Evolutionary conservation across 2,888 invertebrate species (phyloP), one percentile per base, ranked within the genome.

Genomic region (Theretra japonica): DNA sequence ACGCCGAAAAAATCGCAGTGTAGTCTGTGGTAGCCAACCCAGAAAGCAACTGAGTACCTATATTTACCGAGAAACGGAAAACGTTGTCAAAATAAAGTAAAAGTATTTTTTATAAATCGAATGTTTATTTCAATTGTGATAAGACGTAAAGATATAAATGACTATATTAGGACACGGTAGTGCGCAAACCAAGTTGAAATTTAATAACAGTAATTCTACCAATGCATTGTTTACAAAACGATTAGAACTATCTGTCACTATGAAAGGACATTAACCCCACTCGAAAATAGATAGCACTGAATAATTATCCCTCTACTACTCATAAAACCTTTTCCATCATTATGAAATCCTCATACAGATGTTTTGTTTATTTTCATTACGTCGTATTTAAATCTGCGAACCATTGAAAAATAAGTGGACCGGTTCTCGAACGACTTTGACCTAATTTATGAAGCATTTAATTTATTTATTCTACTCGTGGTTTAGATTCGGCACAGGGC

Each of bases 391-490:
- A 62, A 65, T 48, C 5, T 17, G 17, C 41, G 41, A n/a, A 41
- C 62, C 21, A 41, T 21, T 48, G 48, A 41, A 62, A 62, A 15
- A 62, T 65, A 65, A 48, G 41, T 48, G 65, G 17, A 41, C 65
- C 70, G 48, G 70, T 70, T 70, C 50, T 28, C 50, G 15, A n/a
- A 48, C 21, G 70, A 53, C 70, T 30, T 70, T 60, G 70, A 70
- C 70, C 69, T 28, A 60, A 30, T 70, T 60, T 59, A 60, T 48
- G 2, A 33, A 23, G 17, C 7, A 21, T 11, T 28, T 30, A 70
- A 65, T 65, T 41, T 48, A 62, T 23, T 65, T 65, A 65, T 33
- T 65, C 62, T 65, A 48, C n/a, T n/a, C n/a, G n/a, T n/a, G n/a
- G 21, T 62, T 48, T 65, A 65, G 65, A 48, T 65, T 65, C 23